Evolutionary conservation across 1,140 invertebrate genomes (phyloP), one percentile per base, ranked within the genome.

Genomic region (Euwallacea fornicatus): DNA sequence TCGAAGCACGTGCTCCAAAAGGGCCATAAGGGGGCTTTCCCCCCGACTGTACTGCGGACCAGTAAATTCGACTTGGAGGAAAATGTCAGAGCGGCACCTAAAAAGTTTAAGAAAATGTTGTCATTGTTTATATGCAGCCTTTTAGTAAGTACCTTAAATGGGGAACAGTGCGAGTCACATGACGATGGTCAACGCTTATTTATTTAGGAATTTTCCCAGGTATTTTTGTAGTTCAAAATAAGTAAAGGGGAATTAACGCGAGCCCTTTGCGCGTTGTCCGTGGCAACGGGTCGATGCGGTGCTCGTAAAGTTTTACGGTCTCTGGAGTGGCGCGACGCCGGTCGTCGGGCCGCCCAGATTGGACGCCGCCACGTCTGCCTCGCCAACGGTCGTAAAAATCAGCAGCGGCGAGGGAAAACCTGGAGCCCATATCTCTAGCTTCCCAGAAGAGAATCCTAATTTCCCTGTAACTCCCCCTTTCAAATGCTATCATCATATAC

Each of bases 301-400:
- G 77, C 77, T 76, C 80, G 78, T 82, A 82, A 82, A 82, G 78
- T 82, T 82, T 82, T 82, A 82, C 81, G 80, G 79, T 75, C 76
- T 77, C 73, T 69, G 75, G 74, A 76, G 79, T 76, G 76, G 78
- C 77, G 78, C 77, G 78, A 75, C 72, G 73, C 72, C 74, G 76
- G 62, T 76, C 77, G 78, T 71, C 73, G 76, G 72, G 78, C 73
- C 73, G 76, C 73, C 78, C 73, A 65, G 63, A 61, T 63, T 55
- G 68, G 68, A 77, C 77, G 79, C 73, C 77, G 77, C 74, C 75
- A 75, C 76, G 78, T 80, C 78, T 80, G 78, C 62, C 63, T 64
- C 61, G 72, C 47, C 61, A 62, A 58, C 66, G 75, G 67, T 79
- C 79, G 77, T 79, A 80, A 79, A 79, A 79, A 72, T 64, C 79